Base-by-base conservation (phyloP, 1,140 invertebrate genomes). In the Dendroctonus ponderosae region DNA sequence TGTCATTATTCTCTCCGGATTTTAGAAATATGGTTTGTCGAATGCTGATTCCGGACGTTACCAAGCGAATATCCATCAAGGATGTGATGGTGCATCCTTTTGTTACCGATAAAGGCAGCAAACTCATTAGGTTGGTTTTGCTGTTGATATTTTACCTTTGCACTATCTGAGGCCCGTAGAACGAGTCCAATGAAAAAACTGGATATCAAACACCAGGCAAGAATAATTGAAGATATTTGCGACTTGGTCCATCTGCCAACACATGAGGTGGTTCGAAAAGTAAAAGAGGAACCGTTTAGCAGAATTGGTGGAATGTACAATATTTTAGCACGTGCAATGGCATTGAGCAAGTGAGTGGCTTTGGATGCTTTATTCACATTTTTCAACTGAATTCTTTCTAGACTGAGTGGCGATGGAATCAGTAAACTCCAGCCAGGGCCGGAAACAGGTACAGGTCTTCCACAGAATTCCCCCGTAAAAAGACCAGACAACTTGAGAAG, bases 1-100 rank as follows among this genome's bases (percentile, higher is more conserved):
- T 84, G 7, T 67, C 77, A 0, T 64, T 72, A 26, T 78, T 79
- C 52, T 79, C 80, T 7, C 59, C 59, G 7, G 78, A 79, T 50
- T 77, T 78, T 53, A 60, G 69, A 37, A 68, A 62, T 40, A 69
- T 78, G 67, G 71, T 78, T 52, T 62, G 40, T 12, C 58, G 70
- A 51, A 64, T 79, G 42, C 65, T 79, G 37, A 53, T 72, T 6
- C 68, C 75, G 37, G 77, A 78, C 56, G 42, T 71, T 7, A 9
- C 53, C 7, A 78, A 75, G 59, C 69, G 78, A 46, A 75, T 79
- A 15, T 66, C 68, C 8, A 72, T 74, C 7, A 70, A 67, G 8
- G 74, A 78, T 43, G 58, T 79, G 46, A 14, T 74, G 8, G 46
- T 70, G 15, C 76, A 78, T 72, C 72, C 76, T 6, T 79, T 76